phyloP scores from a whole-genome alignment of 2,113 vertebrate species.

The Tragulus kanchil region DNA sequence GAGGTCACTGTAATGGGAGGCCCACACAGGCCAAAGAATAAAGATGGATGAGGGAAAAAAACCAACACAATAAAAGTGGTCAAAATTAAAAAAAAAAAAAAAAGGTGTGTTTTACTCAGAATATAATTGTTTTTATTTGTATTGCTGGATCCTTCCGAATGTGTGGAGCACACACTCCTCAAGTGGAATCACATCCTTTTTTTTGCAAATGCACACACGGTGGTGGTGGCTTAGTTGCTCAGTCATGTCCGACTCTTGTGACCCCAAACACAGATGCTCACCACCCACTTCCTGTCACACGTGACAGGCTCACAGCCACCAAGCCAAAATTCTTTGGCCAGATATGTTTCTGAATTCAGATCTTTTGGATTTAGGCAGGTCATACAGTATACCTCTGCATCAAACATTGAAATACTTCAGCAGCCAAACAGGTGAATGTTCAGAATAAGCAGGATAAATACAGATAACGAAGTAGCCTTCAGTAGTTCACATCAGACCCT shows the following conservation, averaged over 20 bases:
- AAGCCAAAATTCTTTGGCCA: background rate
- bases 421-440: background rate
- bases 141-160: background rate
- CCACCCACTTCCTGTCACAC: background rate
- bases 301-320: background rate
- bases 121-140: background rate
- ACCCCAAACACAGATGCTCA: background rate
- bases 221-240: background rate
- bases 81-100: too few relatives aligned
- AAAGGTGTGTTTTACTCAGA: background rate
- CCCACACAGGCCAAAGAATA: too few relatives aligned
- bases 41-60: too few relatives aligned
- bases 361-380: conserved; percentile 22
- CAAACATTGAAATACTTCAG: background rate
- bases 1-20: too few relatives aligned
- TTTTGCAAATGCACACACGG: background rate
- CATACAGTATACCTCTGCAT: background rate
- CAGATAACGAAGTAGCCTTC: background rate
- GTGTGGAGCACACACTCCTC: background rate
- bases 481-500: background rate
- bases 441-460: background rate
- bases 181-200: background rate
- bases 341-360: conserved; percentile 30
- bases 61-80: too few relatives aligned
- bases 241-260: background rate